A percentile compares a stretch with the other conserved stretches of the same genome.
Evolutionary conservation across 2,113 vertebrate species (phyloP).

Genomic region (Sardina pilchardus): DNA sequence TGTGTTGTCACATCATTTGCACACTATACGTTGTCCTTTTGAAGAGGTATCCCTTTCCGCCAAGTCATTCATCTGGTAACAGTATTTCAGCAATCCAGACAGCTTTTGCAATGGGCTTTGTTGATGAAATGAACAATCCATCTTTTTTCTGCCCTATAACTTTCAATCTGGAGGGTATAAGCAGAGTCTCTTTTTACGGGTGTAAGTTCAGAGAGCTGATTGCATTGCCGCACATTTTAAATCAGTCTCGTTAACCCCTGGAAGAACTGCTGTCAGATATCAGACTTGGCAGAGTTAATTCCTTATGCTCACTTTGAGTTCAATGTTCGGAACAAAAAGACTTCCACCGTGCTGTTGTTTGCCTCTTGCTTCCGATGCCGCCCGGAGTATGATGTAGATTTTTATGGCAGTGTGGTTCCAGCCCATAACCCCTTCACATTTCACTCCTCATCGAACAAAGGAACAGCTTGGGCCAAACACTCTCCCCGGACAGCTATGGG

Average conservation of each 20-base stretch:
- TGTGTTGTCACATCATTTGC: neutral
- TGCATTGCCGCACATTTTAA: neutral
- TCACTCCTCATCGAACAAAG: constrained; percentile 20
- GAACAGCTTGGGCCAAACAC: neutral
- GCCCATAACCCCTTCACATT: neutral
- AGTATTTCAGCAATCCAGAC: neutral
- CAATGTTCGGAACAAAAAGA: neutral
- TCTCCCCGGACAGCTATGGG: neutral
- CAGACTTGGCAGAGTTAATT: neutral
- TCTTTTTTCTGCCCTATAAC: neutral
- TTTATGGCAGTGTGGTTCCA: constrained; percentile 18
- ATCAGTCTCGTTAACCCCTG: neutral
- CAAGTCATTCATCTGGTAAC: neutral
- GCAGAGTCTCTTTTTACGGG: neutral
- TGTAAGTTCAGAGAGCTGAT: neutral
- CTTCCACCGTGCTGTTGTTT: neutral
- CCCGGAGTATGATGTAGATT: constrained; percentile 2
- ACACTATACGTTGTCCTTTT: neutral
- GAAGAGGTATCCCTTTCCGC: neutral
- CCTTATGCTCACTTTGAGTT: neutral
- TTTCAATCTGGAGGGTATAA: neutral
- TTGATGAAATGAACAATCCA: neutral
- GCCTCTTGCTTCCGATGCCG: neutral
- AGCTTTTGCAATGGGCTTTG: neutral
- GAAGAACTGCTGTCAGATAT: neutral